Percentiles rank a stretch among this genome's conserved stretches.
phyloP scores from a whole-genome alignment of 2,888 invertebrate genomes.

The Petrolisthes manimaculis region DNA sequence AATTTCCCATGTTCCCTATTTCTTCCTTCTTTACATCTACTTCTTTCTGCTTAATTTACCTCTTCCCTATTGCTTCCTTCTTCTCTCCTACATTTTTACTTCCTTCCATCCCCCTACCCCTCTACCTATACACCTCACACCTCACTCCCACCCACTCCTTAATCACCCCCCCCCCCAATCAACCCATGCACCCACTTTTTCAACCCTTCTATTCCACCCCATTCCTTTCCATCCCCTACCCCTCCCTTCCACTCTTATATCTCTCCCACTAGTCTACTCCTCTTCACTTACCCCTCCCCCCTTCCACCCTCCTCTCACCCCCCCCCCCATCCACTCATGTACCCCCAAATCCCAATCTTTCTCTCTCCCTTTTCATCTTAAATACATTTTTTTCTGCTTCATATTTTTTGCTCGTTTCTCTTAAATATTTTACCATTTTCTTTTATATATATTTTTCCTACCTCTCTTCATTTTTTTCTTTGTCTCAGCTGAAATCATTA shows the following conservation, averaged over 20 bases:
- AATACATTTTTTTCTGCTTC: background rate
- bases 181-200: background rate
- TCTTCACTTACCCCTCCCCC: too few species aligned
- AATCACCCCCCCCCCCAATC: background rate
- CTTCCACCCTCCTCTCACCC: background rate
- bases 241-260: too few species aligned
- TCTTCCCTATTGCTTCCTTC: too few species aligned
- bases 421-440: background rate
- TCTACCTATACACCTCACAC: background rate
- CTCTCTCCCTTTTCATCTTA: too few species aligned
- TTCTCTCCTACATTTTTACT: too few species aligned
- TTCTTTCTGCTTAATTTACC: too few species aligned
- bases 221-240: too few species aligned
- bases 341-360: background rate
- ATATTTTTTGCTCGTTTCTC: background rate
- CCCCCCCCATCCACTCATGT: background rate
- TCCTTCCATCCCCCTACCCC: background rate
- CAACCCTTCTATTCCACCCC: too few species aligned
- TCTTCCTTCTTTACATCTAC: too few species aligned
- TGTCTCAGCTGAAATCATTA: background rate
- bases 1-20: too few species aligned
- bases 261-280: too few species aligned
- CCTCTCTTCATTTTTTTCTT: background rate
- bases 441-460: background rate
- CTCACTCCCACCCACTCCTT: background rate